Conservation (phyloP, 2,113 vertebrate species). For the Tachysurus fulvidraco region DNA sequence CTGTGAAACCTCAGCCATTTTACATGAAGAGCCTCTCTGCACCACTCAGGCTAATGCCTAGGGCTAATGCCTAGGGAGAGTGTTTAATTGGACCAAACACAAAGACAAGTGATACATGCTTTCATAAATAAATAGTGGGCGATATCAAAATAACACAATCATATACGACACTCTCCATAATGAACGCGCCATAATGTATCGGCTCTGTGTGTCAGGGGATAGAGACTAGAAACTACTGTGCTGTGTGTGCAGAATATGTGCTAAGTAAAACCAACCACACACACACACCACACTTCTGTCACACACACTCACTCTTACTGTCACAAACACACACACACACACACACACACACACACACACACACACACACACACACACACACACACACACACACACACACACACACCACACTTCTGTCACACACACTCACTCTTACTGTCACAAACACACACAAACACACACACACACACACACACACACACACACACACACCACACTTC, state of each 20-base stretch:
- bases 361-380: background rate
- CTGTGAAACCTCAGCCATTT: conserved; percentile 54
- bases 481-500: too few species aligned
- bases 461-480: too few species aligned
- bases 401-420: too few species aligned
- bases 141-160: conserved; percentile 42
- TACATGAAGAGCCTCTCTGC: conserved; percentile 51
- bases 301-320: conserved; percentile 6
- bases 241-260: conserved; percentile 29
- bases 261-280: conserved; percentile 6
- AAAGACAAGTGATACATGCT: conserved; percentile 42
- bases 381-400: background rate
- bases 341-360: background rate
- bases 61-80: conserved; percentile 41
- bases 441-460: background rate
- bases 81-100: conserved; percentile 53
- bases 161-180: conserved; percentile 33
- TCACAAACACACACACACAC: background rate
- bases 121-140: conserved; percentile 50
- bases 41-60: conserved; percentile 47
- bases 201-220: conserved; percentile 40
- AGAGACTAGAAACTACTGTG: conserved; percentile 32
- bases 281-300: background rate
- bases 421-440: too few species aligned
- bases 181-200: conserved; percentile 40